Evolutionary conservation across 2,888 invertebrate species (phyloP).

Genomic region (Drosophila mimica): DNA sequence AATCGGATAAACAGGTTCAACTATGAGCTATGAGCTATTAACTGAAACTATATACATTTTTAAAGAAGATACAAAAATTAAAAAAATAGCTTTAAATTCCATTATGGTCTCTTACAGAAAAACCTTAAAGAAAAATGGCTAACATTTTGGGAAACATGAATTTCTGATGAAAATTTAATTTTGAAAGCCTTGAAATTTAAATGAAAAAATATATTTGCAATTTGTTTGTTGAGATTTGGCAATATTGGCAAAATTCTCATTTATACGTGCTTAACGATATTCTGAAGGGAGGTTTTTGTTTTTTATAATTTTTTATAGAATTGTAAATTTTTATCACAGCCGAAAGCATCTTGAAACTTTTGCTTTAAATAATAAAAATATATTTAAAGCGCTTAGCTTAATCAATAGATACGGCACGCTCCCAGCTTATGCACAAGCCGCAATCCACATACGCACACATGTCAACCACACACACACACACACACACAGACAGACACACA

Average conservation of each 20-base stretch:
- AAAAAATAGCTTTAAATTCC: too few species aligned
- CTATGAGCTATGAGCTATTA: not conserved
- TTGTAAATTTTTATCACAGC: not conserved
- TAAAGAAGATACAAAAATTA: not conserved
- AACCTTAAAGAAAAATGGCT: not conserved
- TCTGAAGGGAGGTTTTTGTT: not conserved
- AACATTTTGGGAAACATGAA: not conserved
- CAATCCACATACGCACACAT: conserved; percentile 12
- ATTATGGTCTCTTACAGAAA: too few species aligned
- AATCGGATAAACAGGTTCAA: not conserved
- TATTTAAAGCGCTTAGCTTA: conserved; percentile 45
- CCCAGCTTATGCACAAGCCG: conserved; percentile 27
- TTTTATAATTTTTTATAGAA: not conserved
- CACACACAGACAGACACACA: conserved; percentile 10
- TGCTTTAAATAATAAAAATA: conserved; percentile 44
- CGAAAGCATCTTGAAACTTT: conserved; percentile 24
- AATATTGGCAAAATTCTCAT: not conserved
- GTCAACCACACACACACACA: conserved; percentile 5
- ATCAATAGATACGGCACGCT: conserved; percentile 61
- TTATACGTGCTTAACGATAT: not conserved
- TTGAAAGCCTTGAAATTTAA: too few species aligned
- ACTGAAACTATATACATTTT: not conserved
- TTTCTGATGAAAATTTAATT: too few species aligned
- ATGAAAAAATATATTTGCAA: too few species aligned
- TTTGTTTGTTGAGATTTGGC: not conserved